Evolutionary conservation across 1,140 invertebrate species (phyloP).

Genomic region (Drosophila rufa): DNA sequence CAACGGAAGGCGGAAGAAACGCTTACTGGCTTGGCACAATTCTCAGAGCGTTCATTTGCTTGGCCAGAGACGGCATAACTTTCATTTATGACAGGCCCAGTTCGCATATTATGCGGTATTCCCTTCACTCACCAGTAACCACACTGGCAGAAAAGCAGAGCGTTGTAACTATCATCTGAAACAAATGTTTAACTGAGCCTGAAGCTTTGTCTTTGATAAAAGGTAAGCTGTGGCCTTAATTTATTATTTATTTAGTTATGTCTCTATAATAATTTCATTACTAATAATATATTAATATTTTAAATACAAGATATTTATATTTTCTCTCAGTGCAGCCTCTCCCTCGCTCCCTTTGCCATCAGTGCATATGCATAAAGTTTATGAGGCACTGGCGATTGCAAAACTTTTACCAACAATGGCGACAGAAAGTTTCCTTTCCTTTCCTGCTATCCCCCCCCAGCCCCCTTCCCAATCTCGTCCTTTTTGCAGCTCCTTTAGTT

Average conservation of each 20-base stretch:
- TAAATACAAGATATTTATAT: too few relatives aligned
- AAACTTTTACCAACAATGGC: slow-evolving; percentile 78
- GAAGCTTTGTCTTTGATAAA: too few relatives aligned
- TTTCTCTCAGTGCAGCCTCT: neutral
- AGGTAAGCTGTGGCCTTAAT: too few relatives aligned
- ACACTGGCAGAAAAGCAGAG: neutral
- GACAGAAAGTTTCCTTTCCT: slow-evolving; percentile 75
- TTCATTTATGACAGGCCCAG: slow-evolving; percentile 76
- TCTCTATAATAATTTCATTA: too few relatives aligned
- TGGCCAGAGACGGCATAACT: slow-evolving; percentile 68
- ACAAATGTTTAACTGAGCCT: too few relatives aligned
- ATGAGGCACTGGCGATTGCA: slow-evolving; percentile 78
- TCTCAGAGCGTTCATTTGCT: slow-evolving; percentile 73
- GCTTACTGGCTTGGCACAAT: slow-evolving; percentile 48
- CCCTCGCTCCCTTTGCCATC: slow-evolving; percentile 6
- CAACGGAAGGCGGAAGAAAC: slow-evolving; percentile 32
- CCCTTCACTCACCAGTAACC: slow-evolving; percentile 31
- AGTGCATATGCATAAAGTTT: slow-evolving; percentile 75
- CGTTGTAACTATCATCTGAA: too few relatives aligned
- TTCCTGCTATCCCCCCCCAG: slow-evolving; percentile 25
- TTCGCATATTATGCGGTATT: slow-evolving; percentile 76
- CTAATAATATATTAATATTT: too few relatives aligned
- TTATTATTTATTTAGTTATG: too few relatives aligned
- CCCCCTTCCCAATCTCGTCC: neutral
- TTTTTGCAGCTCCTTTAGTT: slow-evolving; percentile 21